phyloP scores from a whole-genome alignment of 2,888 invertebrate species.

The Epinotia nisella region DNA sequence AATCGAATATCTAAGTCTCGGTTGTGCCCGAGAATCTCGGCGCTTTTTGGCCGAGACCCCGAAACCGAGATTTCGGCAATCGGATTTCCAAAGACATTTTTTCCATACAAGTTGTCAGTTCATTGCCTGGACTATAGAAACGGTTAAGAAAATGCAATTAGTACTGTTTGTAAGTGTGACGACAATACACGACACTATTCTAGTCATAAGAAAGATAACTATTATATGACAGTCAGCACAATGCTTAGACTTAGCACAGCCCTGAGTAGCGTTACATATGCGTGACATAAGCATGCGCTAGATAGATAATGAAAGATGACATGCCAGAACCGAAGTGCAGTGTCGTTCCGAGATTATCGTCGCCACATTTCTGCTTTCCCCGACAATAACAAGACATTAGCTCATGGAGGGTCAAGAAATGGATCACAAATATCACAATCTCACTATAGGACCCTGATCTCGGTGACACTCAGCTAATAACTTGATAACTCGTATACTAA shows the following conservation, averaged over 20 bases:
- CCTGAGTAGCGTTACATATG: not conserved
- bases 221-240: slow-evolving; percentile 1
- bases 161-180: slow-evolving; percentile 3
- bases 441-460: slow-evolving; percentile 13
- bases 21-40: no score
- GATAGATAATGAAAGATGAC: slow-evolving; percentile 9
- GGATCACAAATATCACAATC: no score
- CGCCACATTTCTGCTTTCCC: slow-evolving; percentile 46
- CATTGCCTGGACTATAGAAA: no score
- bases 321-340: slow-evolving; percentile 29
- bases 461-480: slow-evolving; percentile 24
- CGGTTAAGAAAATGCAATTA: not conserved
- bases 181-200: not conserved
- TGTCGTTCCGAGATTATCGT: slow-evolving; percentile 9
- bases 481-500: no score
- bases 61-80: no score
- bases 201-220: slow-evolving; percentile 9
- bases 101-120: no score
- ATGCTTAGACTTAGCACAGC: slow-evolving; percentile 18
- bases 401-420: slow-evolving; percentile 29
- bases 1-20: no score
- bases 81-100: no score
- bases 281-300: slow-evolving; percentile 28
- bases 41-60: no score
- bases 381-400: slow-evolving; percentile 53